phyloP scores from a whole-genome alignment of 2,888 invertebrate species.

The Heliothis peltigera region DNA sequence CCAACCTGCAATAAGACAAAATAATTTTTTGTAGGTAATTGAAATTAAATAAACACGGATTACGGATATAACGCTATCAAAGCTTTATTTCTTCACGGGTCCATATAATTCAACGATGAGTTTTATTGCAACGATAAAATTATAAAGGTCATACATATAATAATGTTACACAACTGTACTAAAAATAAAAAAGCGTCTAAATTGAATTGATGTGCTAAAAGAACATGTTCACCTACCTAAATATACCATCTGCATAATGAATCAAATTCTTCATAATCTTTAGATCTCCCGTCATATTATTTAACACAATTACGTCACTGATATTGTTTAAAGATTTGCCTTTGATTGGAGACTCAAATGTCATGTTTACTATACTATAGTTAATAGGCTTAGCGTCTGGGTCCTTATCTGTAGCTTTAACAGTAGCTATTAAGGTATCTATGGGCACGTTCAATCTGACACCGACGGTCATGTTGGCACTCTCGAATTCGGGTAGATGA shows the following conservation, averaged over 20 bases:
- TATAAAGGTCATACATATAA: neutral
- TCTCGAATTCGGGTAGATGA: constrained; percentile 92
- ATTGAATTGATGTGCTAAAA: neutral
- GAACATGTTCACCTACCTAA: constrained; percentile 80
- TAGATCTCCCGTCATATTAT: constrained; percentile 92
- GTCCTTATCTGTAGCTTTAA: constrained; percentile 92
- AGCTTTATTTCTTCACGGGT: too few species aligned
- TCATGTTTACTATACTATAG: constrained; percentile 91
- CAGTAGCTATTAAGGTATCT: constrained; percentile 92
- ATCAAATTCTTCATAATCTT: constrained; percentile 92
- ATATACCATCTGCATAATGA: constrained; percentile 92
- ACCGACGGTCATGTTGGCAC: constrained; percentile 91
- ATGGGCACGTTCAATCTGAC: constrained; percentile 93
- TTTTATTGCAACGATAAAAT: neutral
- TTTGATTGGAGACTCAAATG: constrained; percentile 88
- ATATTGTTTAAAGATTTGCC: constrained; percentile 83
- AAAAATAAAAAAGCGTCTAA: neutral
- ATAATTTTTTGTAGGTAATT: too few species aligned
- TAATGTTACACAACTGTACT: neutral
- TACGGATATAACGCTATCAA: too few species aligned
- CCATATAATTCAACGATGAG: neutral
- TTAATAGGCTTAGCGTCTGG: constrained; percentile 91
- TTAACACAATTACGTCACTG: constrained; percentile 90
- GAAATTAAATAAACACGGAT: neutral
- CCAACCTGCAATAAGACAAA: constrained; percentile 73